Evolutionary conservation across 2,113 vertebrate species (phyloP).

Genomic region (Capreolus pygargus): DNA sequence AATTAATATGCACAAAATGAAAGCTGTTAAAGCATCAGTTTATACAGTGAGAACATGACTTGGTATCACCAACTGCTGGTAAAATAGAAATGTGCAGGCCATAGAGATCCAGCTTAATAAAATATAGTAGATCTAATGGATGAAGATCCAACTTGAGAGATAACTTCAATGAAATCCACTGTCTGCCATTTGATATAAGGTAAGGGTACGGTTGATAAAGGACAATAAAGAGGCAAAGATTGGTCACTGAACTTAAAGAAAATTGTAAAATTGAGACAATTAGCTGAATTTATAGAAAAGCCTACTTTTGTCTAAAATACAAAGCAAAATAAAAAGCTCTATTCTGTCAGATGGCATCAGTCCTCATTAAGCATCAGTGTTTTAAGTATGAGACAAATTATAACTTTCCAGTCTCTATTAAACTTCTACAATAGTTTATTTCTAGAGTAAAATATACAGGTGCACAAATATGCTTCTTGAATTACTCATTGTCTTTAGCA

Average conservation of each 20-base stretch:
- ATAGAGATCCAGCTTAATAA: not conserved
- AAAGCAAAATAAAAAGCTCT: not conserved
- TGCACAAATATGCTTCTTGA: constrained; percentile 21
- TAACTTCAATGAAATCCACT: not conserved
- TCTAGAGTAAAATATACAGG: constrained; percentile 4
- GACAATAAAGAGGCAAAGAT: not conserved
- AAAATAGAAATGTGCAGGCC: not conserved
- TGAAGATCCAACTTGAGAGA: not conserved
- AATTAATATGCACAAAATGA: not conserved
- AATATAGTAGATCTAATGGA: not conserved
- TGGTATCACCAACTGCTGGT: not conserved
- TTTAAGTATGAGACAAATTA: not conserved
- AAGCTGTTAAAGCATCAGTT: not conserved
- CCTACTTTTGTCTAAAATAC: not conserved
- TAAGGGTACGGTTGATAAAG: not conserved
- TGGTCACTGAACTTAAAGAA: not conserved
- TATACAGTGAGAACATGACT: not conserved
- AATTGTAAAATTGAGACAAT: not conserved
- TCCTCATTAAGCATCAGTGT: not conserved
- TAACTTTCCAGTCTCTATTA: not conserved
- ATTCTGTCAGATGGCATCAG: not conserved
- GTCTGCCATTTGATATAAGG: not conserved
- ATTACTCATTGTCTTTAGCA: constrained; percentile 30
- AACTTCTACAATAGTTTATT: constrained; percentile 31
- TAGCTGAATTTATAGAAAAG: not conserved